These are phyloP conservation scores for Anniella stebbinsi DNA, from an alignment of 2,797 vertebrate genomes.

Conservation along the genomic window DNA sequence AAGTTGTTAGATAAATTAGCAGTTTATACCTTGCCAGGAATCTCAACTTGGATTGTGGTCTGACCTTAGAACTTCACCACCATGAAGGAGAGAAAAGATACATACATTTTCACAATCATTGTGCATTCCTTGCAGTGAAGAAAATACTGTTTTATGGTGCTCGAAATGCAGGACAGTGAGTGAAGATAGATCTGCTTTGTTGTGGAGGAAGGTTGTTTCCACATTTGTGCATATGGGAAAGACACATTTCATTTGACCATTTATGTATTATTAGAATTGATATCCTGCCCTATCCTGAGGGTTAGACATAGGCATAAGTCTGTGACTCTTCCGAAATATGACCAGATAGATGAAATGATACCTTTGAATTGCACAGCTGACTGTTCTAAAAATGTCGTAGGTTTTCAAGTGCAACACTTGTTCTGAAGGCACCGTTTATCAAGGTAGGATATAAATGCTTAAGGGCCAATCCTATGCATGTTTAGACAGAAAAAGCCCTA, in stretches of 20 bases:
- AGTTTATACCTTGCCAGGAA: conserved; percentile 69
- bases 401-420: neutral
- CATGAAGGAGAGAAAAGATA: conserved; percentile 52
- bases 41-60: conserved; percentile 61
- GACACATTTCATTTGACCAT: neutral
- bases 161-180: neutral
- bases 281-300: neutral
- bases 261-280: neutral
- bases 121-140: neutral
- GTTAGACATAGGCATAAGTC: neutral
- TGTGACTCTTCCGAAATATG: neutral
- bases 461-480: neutral
- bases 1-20: conserved; percentile 59
- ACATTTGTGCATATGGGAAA: neutral
- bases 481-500: too few species aligned
- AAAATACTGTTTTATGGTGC: neutral
- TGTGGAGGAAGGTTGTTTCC: neutral
- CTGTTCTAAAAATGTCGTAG: neutral
- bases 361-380: neutral
- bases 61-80: conserved; percentile 64
- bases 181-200: neutral
- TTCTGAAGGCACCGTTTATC: neutral
- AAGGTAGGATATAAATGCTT: neutral
- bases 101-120: conserved; percentile 4
- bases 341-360: neutral